Conservation (phyloP, 2,888 invertebrate species). For the Gari tellinella region DNA sequence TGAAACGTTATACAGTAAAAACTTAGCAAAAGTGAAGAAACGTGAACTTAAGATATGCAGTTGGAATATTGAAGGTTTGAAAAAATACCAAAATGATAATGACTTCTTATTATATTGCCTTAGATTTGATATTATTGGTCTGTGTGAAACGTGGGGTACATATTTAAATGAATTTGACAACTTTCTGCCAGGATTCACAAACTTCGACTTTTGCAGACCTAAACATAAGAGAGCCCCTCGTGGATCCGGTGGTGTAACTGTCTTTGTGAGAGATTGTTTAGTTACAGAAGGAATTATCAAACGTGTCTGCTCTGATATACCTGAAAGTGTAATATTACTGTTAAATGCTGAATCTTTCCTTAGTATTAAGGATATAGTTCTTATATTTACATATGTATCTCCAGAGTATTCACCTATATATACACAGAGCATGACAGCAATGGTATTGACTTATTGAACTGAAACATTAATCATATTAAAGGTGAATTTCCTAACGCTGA, state of each 20-base stretch:
- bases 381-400: conserved; percentile 10
- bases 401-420: conserved; percentile 18
- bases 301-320: too few relatives aligned
- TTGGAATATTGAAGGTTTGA: conserved; percentile 17
- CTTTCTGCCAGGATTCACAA: conserved; percentile 6
- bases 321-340: too few relatives aligned
- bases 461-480: too few relatives aligned
- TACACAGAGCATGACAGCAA: conserved; percentile 4
- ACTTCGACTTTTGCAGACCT: conserved; percentile 3
- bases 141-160: conserved; percentile 19
- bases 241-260: conserved; percentile 10
- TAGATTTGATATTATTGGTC: conserved; percentile 7
- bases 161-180: conserved; percentile 4
- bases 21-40: too few relatives aligned
- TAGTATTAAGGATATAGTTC: too few relatives aligned
- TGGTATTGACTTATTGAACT: conserved; percentile 9
- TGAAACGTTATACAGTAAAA: too few relatives aligned
- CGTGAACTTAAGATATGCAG: conserved; percentile 2
- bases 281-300: too few relatives aligned
- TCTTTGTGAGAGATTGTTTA: background rate
- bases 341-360: too few relatives aligned
- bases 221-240: conserved; percentile 1
- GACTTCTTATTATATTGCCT: conserved; percentile 1
- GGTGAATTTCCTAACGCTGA: too few relatives aligned
- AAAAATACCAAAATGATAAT: conserved; percentile 7